Base-by-base conservation (phyloP, 2,888 invertebrate species). In the Cerastoderma edule region DNA sequence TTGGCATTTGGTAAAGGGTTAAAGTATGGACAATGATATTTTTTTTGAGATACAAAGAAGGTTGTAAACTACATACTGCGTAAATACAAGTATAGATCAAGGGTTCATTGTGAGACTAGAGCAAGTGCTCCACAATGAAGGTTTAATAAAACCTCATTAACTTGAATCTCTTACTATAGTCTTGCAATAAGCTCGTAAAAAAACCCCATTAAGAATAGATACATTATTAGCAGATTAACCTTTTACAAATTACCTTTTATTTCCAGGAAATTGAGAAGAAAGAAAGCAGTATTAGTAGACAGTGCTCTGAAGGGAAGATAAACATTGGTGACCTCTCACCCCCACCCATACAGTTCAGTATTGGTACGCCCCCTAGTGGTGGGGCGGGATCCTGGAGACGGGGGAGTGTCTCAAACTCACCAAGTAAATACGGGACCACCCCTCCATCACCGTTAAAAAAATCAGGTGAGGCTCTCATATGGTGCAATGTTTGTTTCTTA, bases 301-400 rank as follows among this genome's bases (percentile, higher is more conserved):
- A 72, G 2, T 67, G 65, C 24, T 79, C 85, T 27, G 88, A 88
- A 27, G 69, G 75, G 16, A 82, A 81, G 53, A 69, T 87, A 33
- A 97, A 97, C 93, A 96, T 98, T 85, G 97, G 96, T 89, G 98
- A 98, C 8, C 95, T 98, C 81, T 98, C 98, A 64, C 98, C 98
- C 80, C 95, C 97, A 86, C 95, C 97, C 85, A 97, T 86, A 24
- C 95, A 92, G 92, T 93, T 83, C 92, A 93, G 80, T 92, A 93
- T 80, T 86, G 89, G 68, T 96, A 97, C 93, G 96, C 97, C 72
- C 97, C 97, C 66, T 97, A 97, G 71, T 97, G 95, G 83, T 32
- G 73, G 83, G 24, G 75, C 85, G 1, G 80, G 83, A 4, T 83
- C 89, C 35, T 91, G 91, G 80, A 89, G 92, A 54, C 83, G 92